Conservation (phyloP, 1,140 invertebrate genomes). For the Vanessa tameamea region DNA sequence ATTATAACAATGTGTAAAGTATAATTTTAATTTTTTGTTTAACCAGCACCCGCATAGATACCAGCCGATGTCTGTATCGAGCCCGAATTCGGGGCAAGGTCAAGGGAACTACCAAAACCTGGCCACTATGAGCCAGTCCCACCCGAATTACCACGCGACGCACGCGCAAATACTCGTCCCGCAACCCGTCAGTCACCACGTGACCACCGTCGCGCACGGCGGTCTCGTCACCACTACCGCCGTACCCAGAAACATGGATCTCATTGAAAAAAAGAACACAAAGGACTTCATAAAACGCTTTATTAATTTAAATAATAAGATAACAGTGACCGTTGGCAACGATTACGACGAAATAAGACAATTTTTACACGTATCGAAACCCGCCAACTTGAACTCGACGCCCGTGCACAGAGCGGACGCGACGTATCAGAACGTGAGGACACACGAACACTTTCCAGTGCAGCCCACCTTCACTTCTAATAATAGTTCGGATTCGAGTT, state of each 20-base stretch:
- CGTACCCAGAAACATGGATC: slow-evolving; percentile 56
- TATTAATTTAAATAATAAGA: slow-evolving; percentile 33
- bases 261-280: slow-evolving; percentile 53
- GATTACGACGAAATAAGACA: slow-evolving; percentile 52
- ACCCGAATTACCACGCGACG: slow-evolving; percentile 57
- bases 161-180: slow-evolving; percentile 40
- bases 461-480: slow-evolving; percentile 55
- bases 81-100: slow-evolving; percentile 61
- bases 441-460: slow-evolving; percentile 56
- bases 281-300: slow-evolving; percentile 64
- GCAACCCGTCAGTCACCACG: slow-evolving; percentile 40
- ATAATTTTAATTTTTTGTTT: slow-evolving; percentile 16
- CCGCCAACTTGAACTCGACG: slow-evolving; percentile 57
- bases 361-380: slow-evolving; percentile 47
- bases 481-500: slow-evolving; percentile 73
- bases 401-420: slow-evolving; percentile 56
- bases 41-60: slow-evolving; percentile 63
- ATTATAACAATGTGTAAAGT: neutral
- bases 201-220: slow-evolving; percentile 43
- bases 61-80: slow-evolving; percentile 72
- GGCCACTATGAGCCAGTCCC: slow-evolving; percentile 65
- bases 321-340: slow-evolving; percentile 54
- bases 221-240: slow-evolving; percentile 44
- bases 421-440: slow-evolving; percentile 64
- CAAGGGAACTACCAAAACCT: slow-evolving; percentile 66